Evolutionary conservation across 1,140 invertebrate genomes (phyloP).

Genomic region (Calliphora vicina): DNA sequence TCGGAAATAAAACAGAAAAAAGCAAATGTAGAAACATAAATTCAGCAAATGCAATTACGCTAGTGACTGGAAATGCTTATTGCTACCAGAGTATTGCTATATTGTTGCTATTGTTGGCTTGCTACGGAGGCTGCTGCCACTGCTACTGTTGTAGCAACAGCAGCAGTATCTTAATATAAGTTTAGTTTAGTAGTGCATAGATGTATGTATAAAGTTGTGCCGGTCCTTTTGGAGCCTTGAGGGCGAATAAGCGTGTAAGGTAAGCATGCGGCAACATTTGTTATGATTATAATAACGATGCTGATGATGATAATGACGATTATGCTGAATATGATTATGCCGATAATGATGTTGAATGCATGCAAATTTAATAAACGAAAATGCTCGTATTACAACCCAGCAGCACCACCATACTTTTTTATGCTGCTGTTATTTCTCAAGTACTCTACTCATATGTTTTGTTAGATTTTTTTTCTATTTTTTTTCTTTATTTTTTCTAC

Average conservation of each 20-base stretch:
- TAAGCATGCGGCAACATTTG: conserved; percentile 16
- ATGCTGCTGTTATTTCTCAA: background rate
- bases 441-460: background rate
- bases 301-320: background rate
- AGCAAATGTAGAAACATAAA: conserved; percentile 29
- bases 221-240: background rate
- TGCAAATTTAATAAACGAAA: conserved; percentile 33
- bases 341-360: background rate
- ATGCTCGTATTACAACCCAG: background rate
- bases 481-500: background rate
- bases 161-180: background rate
- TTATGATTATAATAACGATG: conserved; percentile 14
- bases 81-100: background rate
- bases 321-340: background rate
- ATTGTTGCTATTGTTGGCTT: background rate
- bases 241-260: conserved; percentile 19
- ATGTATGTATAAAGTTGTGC: background rate
- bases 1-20: background rate
- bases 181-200: too few species aligned
- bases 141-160: background rate
- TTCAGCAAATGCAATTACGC: conserved; percentile 27
- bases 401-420: background rate
- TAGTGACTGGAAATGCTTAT: conserved; percentile 29
- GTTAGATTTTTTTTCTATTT: background rate
- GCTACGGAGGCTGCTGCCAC: background rate